Percentiles rank a stretch among this genome's conserved stretches.
phyloP scores from a whole-genome alignment of 2,888 invertebrate species.

The Myathropa florea region DNA sequence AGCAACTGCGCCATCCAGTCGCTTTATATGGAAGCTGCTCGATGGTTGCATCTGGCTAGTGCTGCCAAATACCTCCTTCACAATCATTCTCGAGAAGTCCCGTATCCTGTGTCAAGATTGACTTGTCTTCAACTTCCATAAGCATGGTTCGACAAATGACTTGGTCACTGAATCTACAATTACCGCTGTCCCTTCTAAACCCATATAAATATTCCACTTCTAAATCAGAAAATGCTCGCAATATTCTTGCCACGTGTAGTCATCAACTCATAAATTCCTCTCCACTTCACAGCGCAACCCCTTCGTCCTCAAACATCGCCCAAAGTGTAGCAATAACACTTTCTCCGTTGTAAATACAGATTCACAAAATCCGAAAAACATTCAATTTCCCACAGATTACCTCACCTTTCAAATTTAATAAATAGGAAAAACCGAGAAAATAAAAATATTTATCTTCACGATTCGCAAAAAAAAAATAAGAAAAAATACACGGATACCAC shows the following conservation, averaged over 20 bases:
- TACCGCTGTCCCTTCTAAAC: too few relatives aligned
- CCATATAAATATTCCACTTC: too few relatives aligned
- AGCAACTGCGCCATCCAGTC: too few relatives aligned
- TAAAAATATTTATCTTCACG: neutral
- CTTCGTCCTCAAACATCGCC: neutral
- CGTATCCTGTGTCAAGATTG: too few relatives aligned
- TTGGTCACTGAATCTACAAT: neutral
- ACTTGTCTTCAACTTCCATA: too few relatives aligned
- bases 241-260: neutral
- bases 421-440: neutral
- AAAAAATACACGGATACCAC: neutral
- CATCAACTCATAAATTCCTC: neutral
- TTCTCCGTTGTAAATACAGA: neutral
- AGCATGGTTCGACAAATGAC: too few relatives aligned
- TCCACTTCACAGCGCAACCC: neutral
- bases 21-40: too few relatives aligned
- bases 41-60: too few relatives aligned
- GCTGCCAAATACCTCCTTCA: too few relatives aligned
- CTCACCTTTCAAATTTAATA: neutral
- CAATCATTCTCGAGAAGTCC: too few relatives aligned
- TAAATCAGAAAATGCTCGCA: neutral
- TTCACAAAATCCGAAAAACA: neutral
- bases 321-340: neutral
- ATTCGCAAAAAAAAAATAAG: neutral
- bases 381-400: neutral